Percentiles rank a stretch among this genome's conserved stretches.
These are phyloP conservation scores for Stegophylla sp. DNA, from an alignment of 2,888 invertebrate genomes.

Conservation along the genomic window DNA sequence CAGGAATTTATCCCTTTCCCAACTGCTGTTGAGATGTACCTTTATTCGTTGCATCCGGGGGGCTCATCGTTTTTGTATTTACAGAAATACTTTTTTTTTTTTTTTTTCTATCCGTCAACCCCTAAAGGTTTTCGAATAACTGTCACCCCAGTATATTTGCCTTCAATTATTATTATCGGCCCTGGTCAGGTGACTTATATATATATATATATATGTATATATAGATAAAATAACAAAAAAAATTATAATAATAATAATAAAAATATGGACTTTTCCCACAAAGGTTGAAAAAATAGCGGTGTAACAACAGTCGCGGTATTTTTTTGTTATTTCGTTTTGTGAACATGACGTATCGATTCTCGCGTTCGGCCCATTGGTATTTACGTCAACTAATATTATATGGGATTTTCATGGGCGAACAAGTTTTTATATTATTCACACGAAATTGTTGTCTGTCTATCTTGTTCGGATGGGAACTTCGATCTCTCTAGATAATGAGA, in stretches of 20 bases:
- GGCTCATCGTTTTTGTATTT: constrained; percentile 10
- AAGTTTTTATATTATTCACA: constrained; percentile 42
- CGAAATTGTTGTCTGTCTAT: constrained; percentile 35
- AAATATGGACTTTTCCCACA: constrained; percentile 20
- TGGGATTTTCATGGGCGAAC: constrained; percentile 33
- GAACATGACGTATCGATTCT: constrained; percentile 49
- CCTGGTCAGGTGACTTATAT: not conserved
- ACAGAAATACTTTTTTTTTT: not conserved
- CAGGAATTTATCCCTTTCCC: constrained; percentile 25
- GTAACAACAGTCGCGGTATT: constrained; percentile 17
- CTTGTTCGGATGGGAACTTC: constrained; percentile 11
- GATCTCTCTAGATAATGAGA: not conserved
- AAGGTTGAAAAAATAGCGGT: constrained; percentile 37
- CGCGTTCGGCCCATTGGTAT: constrained; percentile 33
- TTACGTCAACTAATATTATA: constrained; percentile 47
- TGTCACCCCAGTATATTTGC: constrained; percentile 35
- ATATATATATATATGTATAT: not conserved
- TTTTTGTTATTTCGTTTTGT: constrained; percentile 33
- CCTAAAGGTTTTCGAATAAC: constrained; percentile 36
- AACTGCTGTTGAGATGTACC: constrained; percentile 6
- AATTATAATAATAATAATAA: constrained; percentile 31
- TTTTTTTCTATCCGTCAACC: not conserved
- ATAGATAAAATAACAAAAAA: not conserved
- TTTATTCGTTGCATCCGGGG: constrained; percentile 17
- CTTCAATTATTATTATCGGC: constrained; percentile 51